Evolutionary conservation across 2,888 invertebrate genomes (phyloP).

Genomic region (Hydrotaea cyrtoneurina): DNA sequence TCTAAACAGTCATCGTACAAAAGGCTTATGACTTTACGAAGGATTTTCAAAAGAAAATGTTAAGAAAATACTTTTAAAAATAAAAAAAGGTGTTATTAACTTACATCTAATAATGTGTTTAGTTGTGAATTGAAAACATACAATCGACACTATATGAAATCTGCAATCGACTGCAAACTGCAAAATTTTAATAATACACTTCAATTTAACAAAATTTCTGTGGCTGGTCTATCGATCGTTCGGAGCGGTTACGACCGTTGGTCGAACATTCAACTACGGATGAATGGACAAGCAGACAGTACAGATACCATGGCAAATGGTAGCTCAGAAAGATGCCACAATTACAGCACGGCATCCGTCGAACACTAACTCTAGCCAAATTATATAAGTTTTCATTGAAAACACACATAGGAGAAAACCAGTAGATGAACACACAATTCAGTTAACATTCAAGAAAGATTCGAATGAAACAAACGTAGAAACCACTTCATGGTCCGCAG

Average conservation of each 20-base stretch:
- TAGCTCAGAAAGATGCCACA: constrained; percentile 57
- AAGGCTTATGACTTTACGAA: too few species aligned
- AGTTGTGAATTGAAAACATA: neutral
- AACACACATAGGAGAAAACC: neutral
- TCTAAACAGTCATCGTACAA: too few species aligned
- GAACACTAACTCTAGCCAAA: constrained; percentile 22
- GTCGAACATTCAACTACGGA: neutral
- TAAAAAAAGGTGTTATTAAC: too few species aligned
- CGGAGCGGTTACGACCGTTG: neutral
- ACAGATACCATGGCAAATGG: neutral
- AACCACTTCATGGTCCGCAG: neutral
- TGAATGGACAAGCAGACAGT: neutral
- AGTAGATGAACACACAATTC: neutral
- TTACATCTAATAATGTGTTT: neutral
- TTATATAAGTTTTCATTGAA: constrained; percentile 54
- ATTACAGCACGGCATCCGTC: constrained; percentile 59
- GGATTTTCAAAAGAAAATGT: too few species aligned
- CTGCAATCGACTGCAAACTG: neutral
- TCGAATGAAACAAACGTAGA: neutral
- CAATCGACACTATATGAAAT: neutral
- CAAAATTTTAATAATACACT: neutral
- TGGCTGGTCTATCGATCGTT: too few species aligned
- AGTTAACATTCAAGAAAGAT: neutral
- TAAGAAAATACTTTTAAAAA: too few species aligned
- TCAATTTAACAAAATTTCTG: neutral